Conservation (phyloP, 2,797 vertebrate genomes). For the Spheniscus humboldti region DNA sequence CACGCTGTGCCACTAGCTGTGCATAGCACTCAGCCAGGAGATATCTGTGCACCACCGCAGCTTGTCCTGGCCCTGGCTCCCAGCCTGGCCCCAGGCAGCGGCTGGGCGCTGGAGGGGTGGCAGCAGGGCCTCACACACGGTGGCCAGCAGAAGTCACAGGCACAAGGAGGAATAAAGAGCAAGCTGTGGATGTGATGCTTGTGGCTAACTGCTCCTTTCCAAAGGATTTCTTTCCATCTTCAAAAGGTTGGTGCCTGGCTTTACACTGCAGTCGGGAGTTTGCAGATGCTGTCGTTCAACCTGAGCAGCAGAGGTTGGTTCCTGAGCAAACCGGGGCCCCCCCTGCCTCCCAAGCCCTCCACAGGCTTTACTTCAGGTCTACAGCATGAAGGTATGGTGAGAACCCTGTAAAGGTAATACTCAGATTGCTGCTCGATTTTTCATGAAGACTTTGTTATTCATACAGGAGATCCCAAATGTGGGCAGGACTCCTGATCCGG, state of each 20-base stretch:
- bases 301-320: background rate
- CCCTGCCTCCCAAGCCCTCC: background rate
- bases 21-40: accelerated
- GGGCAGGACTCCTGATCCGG: background rate
- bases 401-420: background rate
- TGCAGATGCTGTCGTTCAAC: background rate
- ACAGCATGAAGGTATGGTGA: background rate
- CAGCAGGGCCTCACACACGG: accelerated
- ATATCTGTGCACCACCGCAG: accelerated
- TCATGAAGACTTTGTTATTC: background rate
- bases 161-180: background rate
- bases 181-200: background rate
- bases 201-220: background rate
- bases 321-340: background rate
- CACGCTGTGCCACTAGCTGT: background rate
- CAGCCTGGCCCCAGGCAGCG: background rate
- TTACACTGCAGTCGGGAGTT: background rate
- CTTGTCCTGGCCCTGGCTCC: background rate
- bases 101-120: too few species aligned
- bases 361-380: background rate
- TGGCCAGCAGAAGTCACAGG: background rate
- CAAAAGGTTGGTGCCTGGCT: background rate
- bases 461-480: background rate
- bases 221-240: background rate
- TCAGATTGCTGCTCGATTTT: background rate